Evolutionary conservation across 2,113 vertebrate species (phyloP).

Genomic region (Felis catus): DNA sequence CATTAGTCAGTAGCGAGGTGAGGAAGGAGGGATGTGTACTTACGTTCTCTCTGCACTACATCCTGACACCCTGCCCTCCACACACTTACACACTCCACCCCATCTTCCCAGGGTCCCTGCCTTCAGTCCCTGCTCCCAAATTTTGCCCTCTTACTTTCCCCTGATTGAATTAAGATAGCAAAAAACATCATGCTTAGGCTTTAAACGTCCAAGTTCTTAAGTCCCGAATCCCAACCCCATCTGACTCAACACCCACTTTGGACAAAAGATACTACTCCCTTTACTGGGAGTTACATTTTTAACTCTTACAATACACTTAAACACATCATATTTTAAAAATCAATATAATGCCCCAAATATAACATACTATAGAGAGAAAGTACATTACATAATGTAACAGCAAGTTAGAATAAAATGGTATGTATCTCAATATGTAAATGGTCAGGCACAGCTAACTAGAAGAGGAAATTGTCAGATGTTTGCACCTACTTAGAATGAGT

Average conservation of each 20-base stretch:
- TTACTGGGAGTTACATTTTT: neutral
- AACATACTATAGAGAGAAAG: neutral
- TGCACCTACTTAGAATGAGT: neutral
- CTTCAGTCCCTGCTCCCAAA: neutral
- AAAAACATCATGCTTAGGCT: neutral
- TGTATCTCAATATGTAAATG: neutral
- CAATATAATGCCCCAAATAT: neutral
- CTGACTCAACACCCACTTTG: neutral
- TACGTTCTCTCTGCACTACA: neutral
- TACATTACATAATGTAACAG: neutral
- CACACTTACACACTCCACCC: neutral
- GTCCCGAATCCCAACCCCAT: neutral
- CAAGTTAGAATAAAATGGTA: neutral
- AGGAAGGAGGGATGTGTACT: neutral
- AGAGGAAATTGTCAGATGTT: neutral
- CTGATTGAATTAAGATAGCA: neutral
- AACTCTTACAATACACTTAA: neutral
- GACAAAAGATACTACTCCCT: neutral
- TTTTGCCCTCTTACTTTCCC: neutral
- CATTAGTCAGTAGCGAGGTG: rapidly evolving
- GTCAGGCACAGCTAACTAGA: neutral
- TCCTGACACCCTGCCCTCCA: neutral
- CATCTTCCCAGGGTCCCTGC: neutral
- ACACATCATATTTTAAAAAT: neutral
- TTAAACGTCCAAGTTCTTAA: too few species aligned